These are phyloP conservation scores for Burhinus oedicnemus DNA, from an alignment of 2,113 vertebrate species.

Conservation along the genomic window DNA sequence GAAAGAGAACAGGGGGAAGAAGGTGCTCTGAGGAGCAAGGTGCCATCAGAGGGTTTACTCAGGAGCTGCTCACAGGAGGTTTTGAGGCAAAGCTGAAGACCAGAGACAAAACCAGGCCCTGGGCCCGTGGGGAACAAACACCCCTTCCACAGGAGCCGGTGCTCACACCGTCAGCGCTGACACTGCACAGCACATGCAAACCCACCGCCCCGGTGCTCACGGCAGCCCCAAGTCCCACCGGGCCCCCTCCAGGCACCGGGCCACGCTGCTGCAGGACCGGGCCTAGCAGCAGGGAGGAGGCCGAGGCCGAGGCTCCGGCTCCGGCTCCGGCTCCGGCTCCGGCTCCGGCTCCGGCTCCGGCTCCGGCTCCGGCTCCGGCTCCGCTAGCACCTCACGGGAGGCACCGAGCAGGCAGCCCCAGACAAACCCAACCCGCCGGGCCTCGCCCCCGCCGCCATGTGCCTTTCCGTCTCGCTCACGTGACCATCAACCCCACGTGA, in stretches of 20 bases:
- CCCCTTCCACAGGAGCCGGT: too few relatives aligned
- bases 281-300: too few relatives aligned
- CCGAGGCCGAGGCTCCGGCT: too few relatives aligned
- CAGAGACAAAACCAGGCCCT: not conserved
- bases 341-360: too few relatives aligned
- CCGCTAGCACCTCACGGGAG: not conserved
- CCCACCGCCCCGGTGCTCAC: not conserved
- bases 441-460: rapidly evolving
- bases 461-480: not conserved
- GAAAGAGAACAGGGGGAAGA: too few relatives aligned
- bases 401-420: rapidly evolving
- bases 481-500: not conserved
- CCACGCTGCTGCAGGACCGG: not conserved
- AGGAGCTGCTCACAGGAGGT: not conserved
- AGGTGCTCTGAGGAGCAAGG: rapidly evolving
- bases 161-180: not conserved
- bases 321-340: too few relatives aligned
- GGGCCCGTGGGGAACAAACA: rapidly evolving
- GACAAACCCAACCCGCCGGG: rapidly evolving
- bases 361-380: too few relatives aligned
- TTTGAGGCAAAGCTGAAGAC: too few relatives aligned
- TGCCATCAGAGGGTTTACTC: rapidly evolving
- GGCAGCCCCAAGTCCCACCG: not conserved
- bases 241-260: too few relatives aligned
- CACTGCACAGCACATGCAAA: too few relatives aligned